Evolutionary conservation across 2,888 invertebrate genomes (phyloP), one percentile per base, ranked within the genome.

Genomic region (Pantelozetes paolii): DNA sequence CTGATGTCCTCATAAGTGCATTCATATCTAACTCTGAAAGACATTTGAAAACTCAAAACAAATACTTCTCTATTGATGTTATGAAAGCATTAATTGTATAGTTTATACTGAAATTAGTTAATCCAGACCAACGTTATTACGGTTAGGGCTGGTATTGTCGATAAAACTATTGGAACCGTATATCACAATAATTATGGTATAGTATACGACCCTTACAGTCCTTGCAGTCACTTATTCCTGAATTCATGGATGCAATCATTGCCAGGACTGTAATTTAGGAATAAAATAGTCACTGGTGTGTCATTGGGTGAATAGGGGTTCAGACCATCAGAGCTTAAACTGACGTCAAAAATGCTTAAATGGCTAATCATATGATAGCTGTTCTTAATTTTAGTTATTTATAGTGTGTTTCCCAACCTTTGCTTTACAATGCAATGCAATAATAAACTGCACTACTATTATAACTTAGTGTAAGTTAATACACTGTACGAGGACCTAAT

Each of bases 161-260:
- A 36, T 36, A 36, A 8, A 36, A 8, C 11, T 36, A 36, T 5
- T 36, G 36, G 11, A 36, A 36, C 36, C 23, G 36, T 64, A 64
- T 64, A 64, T 64, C 36, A 64, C 36, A 64, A 36, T 64, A 64
- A 64, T 64, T 64, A 32, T 64, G 36, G 9, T 64, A n/a, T n/a
- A n/a, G n/a, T n/a, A n/a, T n/a, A n/a, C n/a, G 28, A 59, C 28
- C 28, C 15, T 28, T n/a, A 30, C 13, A 59, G 26, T 30, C 26
- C 59, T 28, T 26, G 36, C 36, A 11, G 36, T 28, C 30, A 59
- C 13, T 15, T 28, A 30, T 20, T n/a, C 32, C 64, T 5, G 32
- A 64, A 64, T 64, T 64, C 64, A 64, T 64, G 64, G 64, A 30
- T 36, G 32, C 64, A 64, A 64, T 64, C 64, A 64, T 64, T 64